Evolutionary conservation across 1,140 invertebrate genomes (phyloP), one percentile per base, ranked within the genome.

Genomic region (Coptotermes formosanus): DNA sequence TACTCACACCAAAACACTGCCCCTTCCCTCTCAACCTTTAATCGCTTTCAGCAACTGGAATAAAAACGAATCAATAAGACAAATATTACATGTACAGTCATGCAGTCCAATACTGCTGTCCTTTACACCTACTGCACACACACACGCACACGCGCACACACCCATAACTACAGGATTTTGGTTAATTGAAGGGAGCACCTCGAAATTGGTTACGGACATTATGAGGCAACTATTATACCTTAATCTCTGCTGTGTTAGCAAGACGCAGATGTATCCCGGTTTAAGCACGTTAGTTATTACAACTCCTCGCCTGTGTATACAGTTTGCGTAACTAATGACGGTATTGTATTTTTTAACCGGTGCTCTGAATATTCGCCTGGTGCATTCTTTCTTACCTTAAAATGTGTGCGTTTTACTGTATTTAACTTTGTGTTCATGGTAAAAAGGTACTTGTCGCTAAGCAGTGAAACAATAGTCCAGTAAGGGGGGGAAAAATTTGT

Each of bases 11-110:
- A 19, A 8, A 64, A 25, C 64, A 25, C 25, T 75, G 25, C n/a
- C 64, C n/a, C 2, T 0, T 30, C 9, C 64, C 25, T 7, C n/a
- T 19, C 21, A 59, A 14, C 59, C 12, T n/a, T 2, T 21, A 23
- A 64, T 19, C 64, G 25, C 64, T 19, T 12, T 21, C 12, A n/a
- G 1, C 64, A 75, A 30, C 64, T 75, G 64, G 64, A n/a, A 75
- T 75, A 75, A 75, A 75, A 75, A 75, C n/a, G 64, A 75, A 75
- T 75, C 64, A 75, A 16, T 30, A 16, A 75, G n/a, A 75, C 64
- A 75, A 7, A 64, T 64, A 64, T 21, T 21, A 8, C 25, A 16
- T 64, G 9, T 30, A 59, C 55, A 2, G 55, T 59, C 55, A 59
- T 59, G 11, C 1, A 30, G 64, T 16, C n/a, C 14, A 75, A 75